phyloP scores from a whole-genome alignment of 2,113 vertebrate genomes.

The Cheirogaleus medius region DNA sequence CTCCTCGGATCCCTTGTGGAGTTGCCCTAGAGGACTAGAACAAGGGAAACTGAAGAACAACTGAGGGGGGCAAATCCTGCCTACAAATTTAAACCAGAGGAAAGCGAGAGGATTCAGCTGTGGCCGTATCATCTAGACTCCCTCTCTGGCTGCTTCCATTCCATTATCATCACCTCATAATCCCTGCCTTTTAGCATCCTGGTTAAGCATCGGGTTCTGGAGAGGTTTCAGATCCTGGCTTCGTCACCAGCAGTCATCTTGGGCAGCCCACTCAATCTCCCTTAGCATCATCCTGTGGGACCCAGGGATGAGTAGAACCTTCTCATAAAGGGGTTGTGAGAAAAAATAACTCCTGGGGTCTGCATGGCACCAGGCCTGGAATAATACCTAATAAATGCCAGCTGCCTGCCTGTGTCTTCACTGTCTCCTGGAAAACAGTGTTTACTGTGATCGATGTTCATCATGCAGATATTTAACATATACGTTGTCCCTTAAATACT shows the following conservation, averaged over 20 bases:
- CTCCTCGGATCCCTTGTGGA: background rate
- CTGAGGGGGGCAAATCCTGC: background rate
- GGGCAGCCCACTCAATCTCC: background rate
- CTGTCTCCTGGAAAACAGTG: background rate
- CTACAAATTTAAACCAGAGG: background rate
- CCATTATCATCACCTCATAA: background rate
- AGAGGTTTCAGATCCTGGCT: background rate
- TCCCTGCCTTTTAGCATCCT: background rate
- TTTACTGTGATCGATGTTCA: background rate
- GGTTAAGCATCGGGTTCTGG: background rate
- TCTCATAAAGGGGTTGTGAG: background rate
- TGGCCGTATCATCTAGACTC: background rate
- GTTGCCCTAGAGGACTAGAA: no score
- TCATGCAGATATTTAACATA: background rate
- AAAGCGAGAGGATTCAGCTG: background rate
- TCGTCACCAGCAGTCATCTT: no score
- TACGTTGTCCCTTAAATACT: background rate
- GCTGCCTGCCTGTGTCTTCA: no score
- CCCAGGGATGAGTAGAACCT: background rate
- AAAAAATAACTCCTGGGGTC: background rate
- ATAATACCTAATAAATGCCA: no score
- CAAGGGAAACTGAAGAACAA: background rate
- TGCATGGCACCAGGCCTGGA: background rate
- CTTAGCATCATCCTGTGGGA: background rate
- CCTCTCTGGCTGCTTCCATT: background rate